A percentile compares a stretch with the other conserved stretches of the same genome.
phyloP scores from a whole-genome alignment of 2,113 vertebrate genomes.

The Syrmaticus mikado region DNA sequence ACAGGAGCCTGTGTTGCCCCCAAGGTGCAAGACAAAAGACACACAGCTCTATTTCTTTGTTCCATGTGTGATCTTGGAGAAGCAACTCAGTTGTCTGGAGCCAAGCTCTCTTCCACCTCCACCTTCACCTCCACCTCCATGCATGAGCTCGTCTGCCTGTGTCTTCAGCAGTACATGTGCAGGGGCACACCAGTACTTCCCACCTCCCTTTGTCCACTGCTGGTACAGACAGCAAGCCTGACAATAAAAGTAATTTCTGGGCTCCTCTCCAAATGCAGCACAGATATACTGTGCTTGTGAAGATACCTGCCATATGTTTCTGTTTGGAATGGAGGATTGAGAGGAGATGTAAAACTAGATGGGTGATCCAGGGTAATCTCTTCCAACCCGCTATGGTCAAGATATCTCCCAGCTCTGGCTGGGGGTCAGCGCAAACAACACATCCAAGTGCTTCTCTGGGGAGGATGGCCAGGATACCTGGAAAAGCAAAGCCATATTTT shows the following conservation, averaged over 20 bases:
- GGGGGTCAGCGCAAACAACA: constrained; percentile 38
- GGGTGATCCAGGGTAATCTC: not conserved
- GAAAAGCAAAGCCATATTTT: not conserved
- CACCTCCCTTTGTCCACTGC: not conserved
- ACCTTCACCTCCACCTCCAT: not conserved
- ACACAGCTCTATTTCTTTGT: not conserved
- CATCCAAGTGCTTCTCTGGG: not conserved
- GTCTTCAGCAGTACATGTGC: fast-evolving
- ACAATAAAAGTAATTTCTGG: not conserved
- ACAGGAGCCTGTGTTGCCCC: not conserved
- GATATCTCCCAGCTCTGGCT: not conserved
- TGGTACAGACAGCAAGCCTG: not conserved
- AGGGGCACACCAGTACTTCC: not conserved
- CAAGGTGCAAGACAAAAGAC: not conserved
- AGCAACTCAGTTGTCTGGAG: not conserved
- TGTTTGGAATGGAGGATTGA: constrained; percentile 23
- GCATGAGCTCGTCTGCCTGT: not conserved
- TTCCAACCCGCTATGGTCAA: constrained; percentile 6
- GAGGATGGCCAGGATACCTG: not conserved
- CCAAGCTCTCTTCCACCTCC: not conserved
- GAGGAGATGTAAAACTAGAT: constrained; percentile 36
- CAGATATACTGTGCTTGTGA: not conserved
- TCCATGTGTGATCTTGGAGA: not conserved
- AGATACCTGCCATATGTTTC: constrained; percentile 45
- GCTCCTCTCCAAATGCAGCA: not conserved